These are phyloP conservation scores for Sterrhoptilus dennistouni DNA, from an alignment of 2,113 vertebrate species.

Conservation along the genomic window DNA sequence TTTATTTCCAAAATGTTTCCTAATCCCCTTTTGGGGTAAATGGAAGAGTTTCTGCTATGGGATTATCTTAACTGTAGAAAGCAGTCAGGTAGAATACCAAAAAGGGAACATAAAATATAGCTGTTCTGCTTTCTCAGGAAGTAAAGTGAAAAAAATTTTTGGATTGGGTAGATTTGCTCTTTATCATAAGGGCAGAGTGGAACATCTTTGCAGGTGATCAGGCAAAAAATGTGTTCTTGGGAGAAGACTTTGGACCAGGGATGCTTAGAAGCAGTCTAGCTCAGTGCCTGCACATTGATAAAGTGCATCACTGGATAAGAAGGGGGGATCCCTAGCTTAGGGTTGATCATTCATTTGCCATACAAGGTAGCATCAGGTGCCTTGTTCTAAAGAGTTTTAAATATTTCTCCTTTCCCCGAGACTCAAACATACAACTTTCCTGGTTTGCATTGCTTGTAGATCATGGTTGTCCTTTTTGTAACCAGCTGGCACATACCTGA, in stretches of 20 bases:
- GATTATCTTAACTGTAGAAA: neutral
- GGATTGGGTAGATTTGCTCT: neutral
- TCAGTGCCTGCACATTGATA: neutral
- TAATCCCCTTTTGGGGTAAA: constrained; percentile 6
- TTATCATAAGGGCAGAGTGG: neutral
- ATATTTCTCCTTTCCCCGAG: neutral
- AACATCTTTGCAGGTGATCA: neutral
- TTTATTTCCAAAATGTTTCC: constrained; percentile 31
- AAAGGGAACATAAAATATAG: neutral
- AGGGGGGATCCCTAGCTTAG: neutral
- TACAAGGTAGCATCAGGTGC: neutral
- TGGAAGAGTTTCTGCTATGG: neutral
- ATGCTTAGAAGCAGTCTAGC: neutral
- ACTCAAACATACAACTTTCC: neutral
- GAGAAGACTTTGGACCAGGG: neutral
- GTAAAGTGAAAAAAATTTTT: neutral
- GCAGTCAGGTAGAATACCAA: neutral
- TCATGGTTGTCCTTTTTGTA: neutral
- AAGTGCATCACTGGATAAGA: neutral
- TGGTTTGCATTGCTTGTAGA: neutral
- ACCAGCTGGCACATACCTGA: neutral
- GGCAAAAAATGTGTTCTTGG: neutral
- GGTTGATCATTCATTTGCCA: neutral
- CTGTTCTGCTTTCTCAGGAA: neutral
- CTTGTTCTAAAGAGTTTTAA: neutral